These are phyloP conservation scores for Hemiscyllium ocellatum DNA, from an alignment of 2,113 vertebrate genomes.

Conservation along the genomic window DNA sequence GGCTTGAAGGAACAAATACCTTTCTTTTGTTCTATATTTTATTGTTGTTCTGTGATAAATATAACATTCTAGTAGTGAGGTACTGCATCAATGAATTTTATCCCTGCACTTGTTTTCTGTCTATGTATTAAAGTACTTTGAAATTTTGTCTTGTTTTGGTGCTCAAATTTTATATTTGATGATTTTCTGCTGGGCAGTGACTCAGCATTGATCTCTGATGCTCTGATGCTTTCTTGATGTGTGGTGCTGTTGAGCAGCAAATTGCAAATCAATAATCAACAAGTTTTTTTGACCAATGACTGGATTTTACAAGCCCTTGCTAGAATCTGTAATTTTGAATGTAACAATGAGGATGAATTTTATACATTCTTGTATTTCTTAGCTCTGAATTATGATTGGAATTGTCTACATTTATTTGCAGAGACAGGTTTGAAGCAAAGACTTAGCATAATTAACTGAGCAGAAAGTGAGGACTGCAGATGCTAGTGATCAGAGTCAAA, in stretches of 20 bases:
- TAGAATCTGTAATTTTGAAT: neutral
- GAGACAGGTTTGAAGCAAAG: neutral
- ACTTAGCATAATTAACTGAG: neutral
- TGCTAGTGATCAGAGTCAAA: too few relatives aligned
- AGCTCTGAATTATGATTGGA: neutral
- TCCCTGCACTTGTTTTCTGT: neutral
- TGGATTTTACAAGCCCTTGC: neutral
- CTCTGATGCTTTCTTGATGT: neutral
- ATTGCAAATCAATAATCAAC: constrained; percentile 5
- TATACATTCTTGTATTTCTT: neutral
- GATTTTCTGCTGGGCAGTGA: neutral
- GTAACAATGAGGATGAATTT: neutral
- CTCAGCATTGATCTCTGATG: neutral
- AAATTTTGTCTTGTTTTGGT: neutral
- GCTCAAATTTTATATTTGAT: neutral
- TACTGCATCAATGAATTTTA: neutral
- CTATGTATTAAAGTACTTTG: neutral
- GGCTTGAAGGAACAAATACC: neutral
- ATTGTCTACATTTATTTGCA: neutral
- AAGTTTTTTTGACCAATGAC: neutral
- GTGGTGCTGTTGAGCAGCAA: neutral
- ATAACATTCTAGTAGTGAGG: neutral
- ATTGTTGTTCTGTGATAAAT: neutral
- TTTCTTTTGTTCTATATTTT: neutral
- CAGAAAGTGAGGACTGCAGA: too few relatives aligned